A percentile compares a stretch with the other conserved stretches of the same genome.
These are phyloP conservation scores for Scaptomyza parva DNA, from an alignment of 2,888 invertebrate species.

Conservation along the genomic window DNA sequence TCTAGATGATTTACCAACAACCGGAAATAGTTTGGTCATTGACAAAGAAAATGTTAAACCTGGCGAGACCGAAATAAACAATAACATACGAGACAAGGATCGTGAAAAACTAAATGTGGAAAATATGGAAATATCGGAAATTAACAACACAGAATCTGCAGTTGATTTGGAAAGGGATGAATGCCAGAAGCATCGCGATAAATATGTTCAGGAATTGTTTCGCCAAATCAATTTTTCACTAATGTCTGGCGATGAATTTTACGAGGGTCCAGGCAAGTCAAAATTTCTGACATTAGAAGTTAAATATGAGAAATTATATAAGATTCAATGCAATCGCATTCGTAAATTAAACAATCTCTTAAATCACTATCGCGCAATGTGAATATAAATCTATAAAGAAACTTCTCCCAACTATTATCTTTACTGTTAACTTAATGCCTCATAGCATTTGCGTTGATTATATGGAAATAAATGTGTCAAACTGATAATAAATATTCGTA, in stretches of 20 bases:
- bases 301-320: slow-evolving; percentile 24
- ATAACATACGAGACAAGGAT: neutral
- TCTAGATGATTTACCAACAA: neutral
- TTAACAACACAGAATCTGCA: too few relatives aligned
- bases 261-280: slow-evolving; percentile 30
- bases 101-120: neutral
- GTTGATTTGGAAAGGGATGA: neutral
- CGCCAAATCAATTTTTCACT: neutral
- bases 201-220: slow-evolving; percentile 1
- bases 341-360: neutral
- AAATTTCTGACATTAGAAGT: slow-evolving; percentile 2
- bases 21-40: neutral
- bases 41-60: neutral
- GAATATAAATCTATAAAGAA: neutral
- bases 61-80: neutral
- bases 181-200: neutral
- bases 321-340: slow-evolving; percentile 8
- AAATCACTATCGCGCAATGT: slow-evolving; percentile 10
- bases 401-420: neutral
- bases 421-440: neutral
- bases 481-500: neutral
- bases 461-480: neutral
- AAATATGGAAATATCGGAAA: neutral
- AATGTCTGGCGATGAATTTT: slow-evolving; percentile 17
- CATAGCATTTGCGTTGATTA: neutral